Evolutionary conservation across 2,797 vertebrate species (phyloP).

Genomic region (Pygocentrus nattereri): DNA sequence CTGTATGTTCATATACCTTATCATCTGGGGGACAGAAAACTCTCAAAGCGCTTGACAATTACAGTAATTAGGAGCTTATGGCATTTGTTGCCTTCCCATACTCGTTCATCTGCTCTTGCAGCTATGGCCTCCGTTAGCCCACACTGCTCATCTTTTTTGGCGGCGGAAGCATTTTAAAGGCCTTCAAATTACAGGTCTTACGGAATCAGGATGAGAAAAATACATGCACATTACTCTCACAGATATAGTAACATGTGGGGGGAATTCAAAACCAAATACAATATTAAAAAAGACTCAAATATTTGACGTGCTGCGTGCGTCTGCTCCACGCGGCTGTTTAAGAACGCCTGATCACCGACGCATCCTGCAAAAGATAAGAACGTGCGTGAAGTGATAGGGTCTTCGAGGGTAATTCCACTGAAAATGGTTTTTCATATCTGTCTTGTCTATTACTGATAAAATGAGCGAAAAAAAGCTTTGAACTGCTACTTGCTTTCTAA

Average conservation of each 20-base stretch:
- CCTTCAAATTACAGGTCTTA: slow-evolving; percentile 58
- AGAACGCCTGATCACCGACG: background rate
- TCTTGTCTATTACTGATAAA: background rate
- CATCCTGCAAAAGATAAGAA: background rate
- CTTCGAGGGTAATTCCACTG: slow-evolving; percentile 13
- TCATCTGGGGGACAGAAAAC: slow-evolving; percentile 49
- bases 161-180: slow-evolving; percentile 52
- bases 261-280: slow-evolving; percentile 50
- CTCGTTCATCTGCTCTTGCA: slow-evolving; percentile 26
- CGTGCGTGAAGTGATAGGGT: background rate
- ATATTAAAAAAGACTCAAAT: slow-evolving; percentile 48
- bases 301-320: slow-evolving; percentile 21
- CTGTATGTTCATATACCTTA: slow-evolving; percentile 1
- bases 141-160: slow-evolving; percentile 48
- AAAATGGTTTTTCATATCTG: slow-evolving; percentile 7
- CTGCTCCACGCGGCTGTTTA: background rate
- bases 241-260: slow-evolving; percentile 54
- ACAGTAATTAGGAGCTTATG: slow-evolving; percentile 52
- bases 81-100: slow-evolving; percentile 52
- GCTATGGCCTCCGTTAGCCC: slow-evolving; percentile 28
- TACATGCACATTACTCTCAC: slow-evolving; percentile 43
- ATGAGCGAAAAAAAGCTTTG: background rate
- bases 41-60: slow-evolving; percentile 51
- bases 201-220: slow-evolving; percentile 53
- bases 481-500: background rate